phyloP scores from a whole-genome alignment of 2,888 invertebrate species.

The Sminthurides aquaticus region DNA sequence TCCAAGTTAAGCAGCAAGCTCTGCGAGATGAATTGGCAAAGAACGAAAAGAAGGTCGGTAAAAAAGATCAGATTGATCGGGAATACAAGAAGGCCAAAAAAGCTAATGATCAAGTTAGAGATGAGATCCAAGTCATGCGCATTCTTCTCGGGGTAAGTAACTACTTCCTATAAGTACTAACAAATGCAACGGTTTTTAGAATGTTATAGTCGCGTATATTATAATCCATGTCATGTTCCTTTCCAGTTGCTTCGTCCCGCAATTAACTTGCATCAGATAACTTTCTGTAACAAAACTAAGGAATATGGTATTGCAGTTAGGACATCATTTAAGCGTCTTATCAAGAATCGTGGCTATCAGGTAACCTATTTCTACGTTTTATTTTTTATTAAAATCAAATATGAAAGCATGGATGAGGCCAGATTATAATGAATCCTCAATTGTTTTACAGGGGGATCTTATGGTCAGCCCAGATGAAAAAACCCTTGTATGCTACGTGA shows the following conservation, averaged over 20 bases:
- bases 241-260: neutral
- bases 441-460: constrained; percentile 23
- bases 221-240: no score
- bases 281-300: neutral
- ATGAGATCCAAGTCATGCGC: neutral
- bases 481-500: constrained; percentile 19
- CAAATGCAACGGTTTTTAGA: no score
- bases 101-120: neutral
- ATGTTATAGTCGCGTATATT: no score
- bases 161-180: no score
- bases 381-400: no score
- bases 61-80: neutral
- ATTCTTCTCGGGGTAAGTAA: neutral
- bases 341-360: neutral
- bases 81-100: neutral
- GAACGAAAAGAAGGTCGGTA: constrained; percentile 2
- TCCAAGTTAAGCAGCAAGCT: constrained; percentile 6
- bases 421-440: no score
- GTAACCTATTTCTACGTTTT: no score
- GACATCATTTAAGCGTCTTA: neutral
- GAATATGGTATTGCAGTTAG: neutral
- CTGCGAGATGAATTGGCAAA: constrained; percentile 5
- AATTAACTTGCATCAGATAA: neutral
- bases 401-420: no score
- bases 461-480: constrained; percentile 15